Evolutionary conservation across 2,113 vertebrate species (phyloP).

Genomic region (Antechinus flavipes): DNA sequence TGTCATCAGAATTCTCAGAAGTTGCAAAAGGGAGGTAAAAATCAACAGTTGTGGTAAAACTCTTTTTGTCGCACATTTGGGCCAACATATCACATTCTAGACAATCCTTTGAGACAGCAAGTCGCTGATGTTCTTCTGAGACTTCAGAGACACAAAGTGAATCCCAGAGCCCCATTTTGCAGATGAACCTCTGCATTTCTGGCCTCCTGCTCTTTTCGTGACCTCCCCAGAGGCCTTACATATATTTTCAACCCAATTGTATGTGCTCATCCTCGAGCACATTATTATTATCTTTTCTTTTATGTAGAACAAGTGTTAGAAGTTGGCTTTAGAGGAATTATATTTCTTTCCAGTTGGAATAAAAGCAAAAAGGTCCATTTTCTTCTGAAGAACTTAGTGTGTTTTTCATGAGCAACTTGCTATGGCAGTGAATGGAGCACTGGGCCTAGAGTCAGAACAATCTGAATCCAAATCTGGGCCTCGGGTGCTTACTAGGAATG

Average conservation of each 20-base stretch:
- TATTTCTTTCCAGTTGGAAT: background rate
- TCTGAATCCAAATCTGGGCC: background rate
- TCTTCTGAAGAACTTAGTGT: background rate
- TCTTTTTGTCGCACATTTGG: background rate
- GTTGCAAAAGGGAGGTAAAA: background rate
- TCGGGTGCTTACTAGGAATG: background rate
- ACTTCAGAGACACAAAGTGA: constrained; percentile 5
- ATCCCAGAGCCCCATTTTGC: background rate
- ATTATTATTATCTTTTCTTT: background rate
- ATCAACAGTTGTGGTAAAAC: background rate
- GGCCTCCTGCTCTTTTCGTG: constrained; percentile 1
- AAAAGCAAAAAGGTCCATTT: background rate
- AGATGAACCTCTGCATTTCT: background rate
- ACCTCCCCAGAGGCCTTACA: background rate
- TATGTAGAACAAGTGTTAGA: background rate
- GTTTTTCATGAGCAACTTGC: background rate
- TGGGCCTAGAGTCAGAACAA: background rate
- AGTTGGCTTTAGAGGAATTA: background rate
- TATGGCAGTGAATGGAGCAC: background rate
- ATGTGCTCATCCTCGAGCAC: background rate
- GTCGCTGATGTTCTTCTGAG: background rate
- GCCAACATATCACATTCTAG: background rate
- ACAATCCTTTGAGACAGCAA: background rate
- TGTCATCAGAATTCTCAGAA: background rate
- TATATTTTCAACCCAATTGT: background rate